These are phyloP conservation scores for Idaea biselata DNA, from an alignment of 2,888 invertebrate species.

Conservation along the genomic window DNA sequence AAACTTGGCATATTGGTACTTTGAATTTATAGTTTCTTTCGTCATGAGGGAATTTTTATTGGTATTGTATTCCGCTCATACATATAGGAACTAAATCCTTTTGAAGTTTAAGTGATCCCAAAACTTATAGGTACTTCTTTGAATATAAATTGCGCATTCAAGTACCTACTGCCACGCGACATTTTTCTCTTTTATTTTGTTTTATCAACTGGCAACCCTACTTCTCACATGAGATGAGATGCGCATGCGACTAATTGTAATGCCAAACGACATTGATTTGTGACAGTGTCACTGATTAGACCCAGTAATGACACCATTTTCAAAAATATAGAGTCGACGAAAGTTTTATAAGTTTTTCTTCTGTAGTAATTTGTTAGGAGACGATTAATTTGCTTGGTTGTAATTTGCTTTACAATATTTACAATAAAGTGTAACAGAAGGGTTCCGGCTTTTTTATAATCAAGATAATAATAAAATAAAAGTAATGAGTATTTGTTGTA, in stretches of 20 bases:
- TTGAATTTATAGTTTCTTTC: too few species aligned
- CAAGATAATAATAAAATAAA: too few species aligned
- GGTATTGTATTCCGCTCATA: too few species aligned
- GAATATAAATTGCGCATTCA: not conserved
- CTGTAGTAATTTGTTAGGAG: not conserved
- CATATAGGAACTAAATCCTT: too few species aligned
- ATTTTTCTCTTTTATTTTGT: conserved; percentile 33
- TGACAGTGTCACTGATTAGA: not conserved
- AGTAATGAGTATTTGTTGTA: too few species aligned
- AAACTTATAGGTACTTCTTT: too few species aligned
- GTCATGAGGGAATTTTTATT: too few species aligned
- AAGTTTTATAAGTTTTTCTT: not conserved
- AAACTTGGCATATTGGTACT: too few species aligned
- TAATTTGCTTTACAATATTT: not conserved
- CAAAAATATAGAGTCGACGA: not conserved
- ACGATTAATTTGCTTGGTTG: not conserved
- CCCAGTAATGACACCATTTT: not conserved
- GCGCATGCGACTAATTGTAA: conserved; percentile 1
- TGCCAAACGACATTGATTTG: not conserved
- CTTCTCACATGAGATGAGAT: not conserved
- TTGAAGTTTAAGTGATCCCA: too few species aligned
- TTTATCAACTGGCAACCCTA: not conserved
- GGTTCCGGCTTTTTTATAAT: too few species aligned
- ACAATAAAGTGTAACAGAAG: too few species aligned
- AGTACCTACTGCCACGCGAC: not conserved